Base-by-base conservation (phyloP, 30 jellyfish, hydroid and myxozoan species). In the Sanderia malayensis region DNA sequence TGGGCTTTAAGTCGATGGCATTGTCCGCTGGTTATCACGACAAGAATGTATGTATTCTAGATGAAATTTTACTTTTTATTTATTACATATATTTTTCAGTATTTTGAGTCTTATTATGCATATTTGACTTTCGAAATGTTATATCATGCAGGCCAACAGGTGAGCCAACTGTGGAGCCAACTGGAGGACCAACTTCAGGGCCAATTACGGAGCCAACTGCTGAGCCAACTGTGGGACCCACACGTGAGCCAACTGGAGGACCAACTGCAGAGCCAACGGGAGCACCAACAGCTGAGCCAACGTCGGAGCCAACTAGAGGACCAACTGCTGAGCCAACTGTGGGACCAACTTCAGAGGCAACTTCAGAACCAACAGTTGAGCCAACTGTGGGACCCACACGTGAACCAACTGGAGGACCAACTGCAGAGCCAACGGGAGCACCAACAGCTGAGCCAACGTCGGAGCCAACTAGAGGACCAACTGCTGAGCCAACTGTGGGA, bases 1-100 rank as follows among this genome's bases (percentile, higher is more conserved):
- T 76, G 80, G 79, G 73, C 31, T 15, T 70, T 76, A 1, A 44
- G 46, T 31, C 70, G 24, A 44, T 76, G 87, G 87, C 41, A 61
- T 52, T 76, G 87, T 34, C 64, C 61, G 26, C 19, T 60, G 4
- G 26, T n/a, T n/a, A n/a, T n/a, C n/a, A n/a, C n/a, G n/a, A n/a
- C n/a, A n/a, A n/a, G n/a, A n/a, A n/a, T n/a, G n/a, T n/a, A n/a
- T n/a, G n/a, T n/a, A n/a, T n/a, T n/a, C n/a, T n/a, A n/a, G n/a
- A n/a, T n/a, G n/a, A n/a, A n/a, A n/a, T n/a, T n/a, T n/a, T n/a
- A n/a, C n/a, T n/a, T n/a, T n/a, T n/a, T n/a, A n/a, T n/a, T n/a
- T n/a, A n/a, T n/a, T n/a, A n/a, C n/a, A n/a, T n/a, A n/a, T n/a
- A n/a, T n/a, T n/a, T n/a, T n/a, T n/a, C n/a, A n/a, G n/a, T n/a